These are phyloP conservation scores for Lasiommata megera DNA, from an alignment of 2,888 invertebrate genomes.

Conservation along the genomic window DNA sequence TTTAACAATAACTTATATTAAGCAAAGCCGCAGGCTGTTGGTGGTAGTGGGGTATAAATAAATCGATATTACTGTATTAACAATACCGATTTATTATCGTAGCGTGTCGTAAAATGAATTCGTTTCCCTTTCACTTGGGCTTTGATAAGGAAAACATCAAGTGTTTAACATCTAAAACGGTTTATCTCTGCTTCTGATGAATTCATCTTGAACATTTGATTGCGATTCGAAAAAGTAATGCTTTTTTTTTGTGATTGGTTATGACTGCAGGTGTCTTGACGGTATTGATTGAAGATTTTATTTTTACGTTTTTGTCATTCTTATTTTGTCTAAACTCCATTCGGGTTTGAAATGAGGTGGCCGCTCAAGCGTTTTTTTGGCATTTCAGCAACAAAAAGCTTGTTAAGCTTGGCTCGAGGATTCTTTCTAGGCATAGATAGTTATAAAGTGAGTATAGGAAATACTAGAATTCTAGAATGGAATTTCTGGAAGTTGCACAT, in stretches of 20 bases:
- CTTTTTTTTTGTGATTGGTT: neutral
- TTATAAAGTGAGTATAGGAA: too few species aligned
- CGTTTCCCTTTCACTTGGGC: neutral
- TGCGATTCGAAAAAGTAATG: too few species aligned
- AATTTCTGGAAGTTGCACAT: too few species aligned
- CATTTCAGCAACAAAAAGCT: slow-evolving; percentile 5
- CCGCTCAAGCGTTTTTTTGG: neutral
- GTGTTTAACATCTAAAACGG: neutral
- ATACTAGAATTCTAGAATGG: too few species aligned
- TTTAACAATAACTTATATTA: too few species aligned
- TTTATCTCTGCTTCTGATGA: slow-evolving; percentile 2
- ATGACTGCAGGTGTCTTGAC: slow-evolving; percentile 3
- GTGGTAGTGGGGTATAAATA: too few species aligned
- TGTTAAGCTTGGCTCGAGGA: neutral
- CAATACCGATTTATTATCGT: neutral
- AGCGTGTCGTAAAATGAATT: neutral
- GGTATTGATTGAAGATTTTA: slow-evolving; percentile 1
- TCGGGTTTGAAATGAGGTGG: neutral
- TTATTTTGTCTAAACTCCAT: slow-evolving; percentile 9
- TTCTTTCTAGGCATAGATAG: neutral
- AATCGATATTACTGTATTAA: neutral
- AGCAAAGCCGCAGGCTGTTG: too few species aligned
- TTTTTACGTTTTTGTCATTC: neutral
- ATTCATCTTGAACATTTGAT: too few species aligned
- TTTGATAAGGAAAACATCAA: neutral